These are phyloP conservation scores for Terebella lapidaria DNA, from an alignment of 2,888 invertebrate genomes.

Conservation along the genomic window DNA sequence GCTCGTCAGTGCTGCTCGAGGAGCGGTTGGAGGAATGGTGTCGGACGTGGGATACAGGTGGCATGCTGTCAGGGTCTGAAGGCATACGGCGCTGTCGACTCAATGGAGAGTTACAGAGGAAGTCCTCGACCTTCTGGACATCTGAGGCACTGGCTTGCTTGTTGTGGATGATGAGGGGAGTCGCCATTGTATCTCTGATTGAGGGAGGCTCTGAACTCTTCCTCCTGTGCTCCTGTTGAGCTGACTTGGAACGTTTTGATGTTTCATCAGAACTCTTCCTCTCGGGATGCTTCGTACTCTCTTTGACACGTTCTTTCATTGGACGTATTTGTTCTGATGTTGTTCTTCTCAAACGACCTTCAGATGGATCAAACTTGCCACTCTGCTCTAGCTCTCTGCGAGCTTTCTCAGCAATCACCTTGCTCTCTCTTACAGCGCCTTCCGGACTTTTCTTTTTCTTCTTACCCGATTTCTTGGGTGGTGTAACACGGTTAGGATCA, in stretches of 20 bases:
- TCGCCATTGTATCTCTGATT: no score
- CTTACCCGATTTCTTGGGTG: not conserved
- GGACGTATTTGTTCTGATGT: slow-evolving; percentile 2
- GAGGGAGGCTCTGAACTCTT: no score
- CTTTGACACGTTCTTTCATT: not conserved
- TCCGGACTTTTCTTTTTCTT: not conserved
- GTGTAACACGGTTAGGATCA: not conserved
- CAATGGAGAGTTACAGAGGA: not conserved
- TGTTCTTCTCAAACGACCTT: not conserved
- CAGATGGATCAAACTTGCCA: not conserved
- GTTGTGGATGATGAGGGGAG: not conserved
- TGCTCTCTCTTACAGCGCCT: not conserved
- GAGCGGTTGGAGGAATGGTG: not conserved
- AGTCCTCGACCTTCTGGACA: not conserved
- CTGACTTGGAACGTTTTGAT: not conserved
- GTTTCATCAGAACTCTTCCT: not conserved
- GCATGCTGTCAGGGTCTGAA: not conserved
- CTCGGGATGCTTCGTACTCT: not conserved
- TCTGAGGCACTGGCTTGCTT: not conserved
- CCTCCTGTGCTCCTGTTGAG: not conserved
- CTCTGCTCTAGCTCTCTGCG: not conserved
- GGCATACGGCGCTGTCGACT: not conserved
- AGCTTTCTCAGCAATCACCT: not conserved
- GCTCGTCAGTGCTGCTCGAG: not conserved
- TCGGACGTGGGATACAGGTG: not conserved